Base-by-base conservation (phyloP, 2,113 vertebrate genomes). In the Dasypus novemcinctus region DNA sequence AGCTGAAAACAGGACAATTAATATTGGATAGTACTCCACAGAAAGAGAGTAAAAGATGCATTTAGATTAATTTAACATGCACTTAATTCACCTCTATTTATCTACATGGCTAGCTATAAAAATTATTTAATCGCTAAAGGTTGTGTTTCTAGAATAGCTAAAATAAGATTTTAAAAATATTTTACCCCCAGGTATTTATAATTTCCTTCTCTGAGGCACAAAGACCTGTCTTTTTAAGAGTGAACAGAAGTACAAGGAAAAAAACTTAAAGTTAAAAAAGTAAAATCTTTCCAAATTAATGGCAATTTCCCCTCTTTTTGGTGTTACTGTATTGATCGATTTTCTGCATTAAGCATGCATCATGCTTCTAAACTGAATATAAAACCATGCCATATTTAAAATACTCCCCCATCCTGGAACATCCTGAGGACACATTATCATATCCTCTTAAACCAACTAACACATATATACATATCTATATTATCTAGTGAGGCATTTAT, bases 281-380 rank as follows among this genome's bases (percentile, higher is more conserved):
- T 78, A 83, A 84, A 95, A 90, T 72, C 21, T n/a, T 88, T 90
- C 74, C 81, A 29, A 3, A 82, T 85, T 57, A 82, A 76, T 59
- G 38, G 33, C 49, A 69, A 83, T 38, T 15, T 29, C 12, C 33
- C 36, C 38, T 29, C 5, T 68, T 96, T 94, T 46, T n/a, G 14
- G 46, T 90, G n/a, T 18, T 93, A 49, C 23, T 82, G 6, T 82
- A 71, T 81, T 87, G 43, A 89, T 4, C 21, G 90, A 66, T 27
- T 78, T 91, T 93, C 75, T 90, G 13, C 43, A 87, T 69, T 68
- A 91, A 83, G 36, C 4, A 72, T 25, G 33, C 31, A 61, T 12
- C 93, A 38, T 38, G 25, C 72, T 96, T 94, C 82, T 74, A 90
- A 72, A 63, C 52, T 90, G 75, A 96, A 63, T 63, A 85, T 69